These are phyloP conservation scores for Epizoanthus scotinus DNA, from an alignment of 92 coral and sea anemone genomes.

Conservation along the genomic window DNA sequence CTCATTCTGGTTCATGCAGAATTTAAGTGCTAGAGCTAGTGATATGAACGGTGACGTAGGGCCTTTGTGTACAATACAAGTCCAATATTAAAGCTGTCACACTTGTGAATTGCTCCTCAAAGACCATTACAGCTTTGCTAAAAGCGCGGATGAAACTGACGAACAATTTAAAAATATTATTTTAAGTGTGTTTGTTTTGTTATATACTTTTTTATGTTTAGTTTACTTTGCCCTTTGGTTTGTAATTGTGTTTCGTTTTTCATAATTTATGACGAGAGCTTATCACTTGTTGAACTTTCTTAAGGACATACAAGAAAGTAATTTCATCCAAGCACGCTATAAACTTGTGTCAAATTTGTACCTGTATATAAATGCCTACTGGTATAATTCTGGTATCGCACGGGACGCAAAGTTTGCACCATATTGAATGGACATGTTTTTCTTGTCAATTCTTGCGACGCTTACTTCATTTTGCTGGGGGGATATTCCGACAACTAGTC, in stretches of 20 bases:
- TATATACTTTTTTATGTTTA: neutral
- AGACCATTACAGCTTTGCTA: neutral
- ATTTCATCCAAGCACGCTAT: neutral
- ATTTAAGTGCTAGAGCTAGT: conserved; percentile 12
- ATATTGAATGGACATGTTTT: neutral
- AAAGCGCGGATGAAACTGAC: neutral
- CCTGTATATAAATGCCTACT: neutral
- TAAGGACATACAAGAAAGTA: neutral
- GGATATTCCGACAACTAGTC: neutral
- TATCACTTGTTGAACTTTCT: conserved; percentile 11
- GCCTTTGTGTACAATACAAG: conserved; percentile 12
- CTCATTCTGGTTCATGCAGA: neutral
- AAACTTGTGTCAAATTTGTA: neutral
- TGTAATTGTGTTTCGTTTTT: conserved; percentile 11
- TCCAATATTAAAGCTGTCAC: conserved; percentile 26
- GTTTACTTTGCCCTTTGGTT: neutral
- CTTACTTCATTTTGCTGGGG: neutral
- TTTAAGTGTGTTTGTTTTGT: neutral
- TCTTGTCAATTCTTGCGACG: neutral
- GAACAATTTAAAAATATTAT: neutral
- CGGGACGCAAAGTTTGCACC: neutral
- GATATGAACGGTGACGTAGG: conserved; percentile 25
- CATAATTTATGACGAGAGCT: conserved; percentile 20
- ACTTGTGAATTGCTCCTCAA: neutral
- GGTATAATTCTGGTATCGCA: neutral